phyloP scores from a whole-genome alignment of 2,113 vertebrate genomes.

The Misgurnus mizolepis region DNA sequence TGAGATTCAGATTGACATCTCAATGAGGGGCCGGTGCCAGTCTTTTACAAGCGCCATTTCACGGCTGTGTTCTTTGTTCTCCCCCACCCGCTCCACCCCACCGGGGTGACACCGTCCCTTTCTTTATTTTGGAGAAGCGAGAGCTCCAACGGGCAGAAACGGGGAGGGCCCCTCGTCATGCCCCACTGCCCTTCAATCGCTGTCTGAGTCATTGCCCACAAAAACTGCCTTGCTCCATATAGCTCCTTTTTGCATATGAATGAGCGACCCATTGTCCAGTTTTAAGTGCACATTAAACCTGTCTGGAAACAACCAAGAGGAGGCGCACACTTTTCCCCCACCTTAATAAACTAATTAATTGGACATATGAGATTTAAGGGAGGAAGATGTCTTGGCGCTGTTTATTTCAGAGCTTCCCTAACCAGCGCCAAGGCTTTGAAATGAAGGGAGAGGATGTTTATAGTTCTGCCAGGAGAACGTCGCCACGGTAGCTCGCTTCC shows the following conservation, averaged over 20 bases:
- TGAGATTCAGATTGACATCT: conserved; percentile 61
- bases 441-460: conserved; percentile 51
- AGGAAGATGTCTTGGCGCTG: conserved; percentile 44
- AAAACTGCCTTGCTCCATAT: conserved; percentile 69
- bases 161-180: conserved; percentile 63
- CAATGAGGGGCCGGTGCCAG: conserved; percentile 60
- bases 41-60: conserved; percentile 58
- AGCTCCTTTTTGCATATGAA: conserved; percentile 76
- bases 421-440: conserved; percentile 29
- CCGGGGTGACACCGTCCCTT: conserved; percentile 47
- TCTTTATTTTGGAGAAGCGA: conserved; percentile 43
- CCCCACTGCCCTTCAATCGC: conserved; percentile 71
- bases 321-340: conserved; percentile 51
- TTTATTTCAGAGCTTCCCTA: conserved; percentile 42
- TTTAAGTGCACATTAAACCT: conserved; percentile 78
- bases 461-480: conserved; percentile 51
- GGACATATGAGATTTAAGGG: conserved; percentile 57
- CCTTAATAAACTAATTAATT: conserved; percentile 76
- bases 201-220: conserved; percentile 66
- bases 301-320: conserved; percentile 67
- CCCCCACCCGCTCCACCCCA: conserved; percentile 20
- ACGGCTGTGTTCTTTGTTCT: conserved; percentile 54
- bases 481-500: conserved; percentile 25
- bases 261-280: conserved; percentile 63
- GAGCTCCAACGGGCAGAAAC: conserved; percentile 36